Evolutionary conservation across 2,113 vertebrate species (phyloP), one percentile per base, ranked within the genome.

Genomic region (Xyliphius kryptos): DNA sequence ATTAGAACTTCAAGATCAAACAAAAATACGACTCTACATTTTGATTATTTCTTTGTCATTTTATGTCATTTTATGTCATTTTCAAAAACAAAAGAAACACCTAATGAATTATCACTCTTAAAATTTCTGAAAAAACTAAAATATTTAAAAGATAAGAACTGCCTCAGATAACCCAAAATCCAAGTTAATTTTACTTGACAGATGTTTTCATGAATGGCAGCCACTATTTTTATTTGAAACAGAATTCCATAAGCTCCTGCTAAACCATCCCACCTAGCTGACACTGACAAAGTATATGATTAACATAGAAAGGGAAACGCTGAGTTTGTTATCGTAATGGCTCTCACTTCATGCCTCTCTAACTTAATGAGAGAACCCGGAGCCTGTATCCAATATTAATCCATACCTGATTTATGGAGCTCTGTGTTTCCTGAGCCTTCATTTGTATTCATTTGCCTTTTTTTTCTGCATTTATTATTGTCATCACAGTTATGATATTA

Each of bases 401-500:
- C 79, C 73, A 63, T 74, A 71, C 85, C 85, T 82, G 85, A 92
- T 91, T 91, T 89, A 92, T 88, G 84, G 66, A 54, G 80, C 80
- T 77, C 82, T 74, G 74, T 74, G 86, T 79, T 81, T 87, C 21
- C 87, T 85, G 79, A 90, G 83, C 87, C 82, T 74, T 87, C 86
- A 89, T 94, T 89, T 90, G 89, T 93, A 91, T 90, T 91, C 85
- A 91, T 92, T 92, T 89, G 76, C 73, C 70, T 73, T 58, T 85
- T 85, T 86, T 79, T 77, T 78, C 15, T 51, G 49, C 50, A 46
- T 60, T 22, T 64, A 72, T 71, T 73, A 77, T 78, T 86, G 80
- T 84, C 84, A 79, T 66, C 63, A 1, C 73, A 22, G 61, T 46
- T 63, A 79, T 82, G 80, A 82, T 81, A 82, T 81, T 77, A 83